These are phyloP conservation scores for Incurvaria masculella DNA, from an alignment of 2,888 invertebrate species.

Conservation along the genomic window DNA sequence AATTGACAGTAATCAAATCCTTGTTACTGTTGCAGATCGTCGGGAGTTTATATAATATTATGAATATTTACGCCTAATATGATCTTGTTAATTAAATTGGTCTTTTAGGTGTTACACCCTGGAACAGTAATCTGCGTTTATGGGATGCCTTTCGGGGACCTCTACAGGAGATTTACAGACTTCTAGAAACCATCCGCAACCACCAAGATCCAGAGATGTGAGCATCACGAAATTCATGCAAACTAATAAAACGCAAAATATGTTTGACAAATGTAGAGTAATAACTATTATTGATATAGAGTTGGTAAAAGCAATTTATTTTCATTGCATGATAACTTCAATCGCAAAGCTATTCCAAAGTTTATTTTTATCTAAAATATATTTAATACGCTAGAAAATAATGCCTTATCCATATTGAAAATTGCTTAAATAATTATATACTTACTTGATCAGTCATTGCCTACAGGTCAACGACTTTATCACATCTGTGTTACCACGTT, in stretches of 20 bases:
- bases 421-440: too few species aligned
- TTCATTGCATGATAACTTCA: too few species aligned
- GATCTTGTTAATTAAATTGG: neutral
- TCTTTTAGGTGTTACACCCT: conserved; percentile 75
- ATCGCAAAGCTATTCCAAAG: too few species aligned
- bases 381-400: too few species aligned
- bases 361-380: too few species aligned
- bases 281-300: too few species aligned
- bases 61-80: neutral
- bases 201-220: conserved; percentile 73
- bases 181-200: conserved; percentile 82
- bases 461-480: conserved; percentile 67
- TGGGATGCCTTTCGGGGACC: conserved; percentile 93
- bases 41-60: neutral
- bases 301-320: too few species aligned
- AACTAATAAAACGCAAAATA: conserved; percentile 1
- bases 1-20: conserved; percentile 2
- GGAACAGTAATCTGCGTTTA: conserved; percentile 76
- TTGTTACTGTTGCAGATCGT: conserved; percentile 9
- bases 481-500: conserved; percentile 82
- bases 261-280: too few species aligned
- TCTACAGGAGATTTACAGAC: conserved; percentile 82
- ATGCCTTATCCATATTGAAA: too few species aligned
- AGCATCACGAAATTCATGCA: too few species aligned
- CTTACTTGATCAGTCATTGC: too few species aligned